Percentiles rank a stretch among this genome's conserved stretches.
phyloP scores from a whole-genome alignment of 2,113 vertebrate species.

The Syrrhaptes paradoxus region DNA sequence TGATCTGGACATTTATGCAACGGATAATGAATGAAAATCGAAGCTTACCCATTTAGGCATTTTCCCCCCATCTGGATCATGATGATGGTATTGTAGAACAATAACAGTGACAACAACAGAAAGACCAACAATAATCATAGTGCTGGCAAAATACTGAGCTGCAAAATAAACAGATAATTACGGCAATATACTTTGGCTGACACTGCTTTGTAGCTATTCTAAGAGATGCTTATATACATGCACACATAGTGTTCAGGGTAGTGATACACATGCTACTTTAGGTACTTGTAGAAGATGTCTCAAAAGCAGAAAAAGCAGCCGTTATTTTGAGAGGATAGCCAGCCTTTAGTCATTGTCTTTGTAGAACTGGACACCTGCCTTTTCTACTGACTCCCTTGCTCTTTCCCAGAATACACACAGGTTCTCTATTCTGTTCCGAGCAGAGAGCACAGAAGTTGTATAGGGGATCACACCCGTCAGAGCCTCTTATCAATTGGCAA shows the following conservation, averaged over 20 bases:
- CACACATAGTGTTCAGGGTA: not conserved
- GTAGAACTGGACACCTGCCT: not conserved
- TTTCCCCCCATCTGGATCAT: slow-evolving; percentile 91
- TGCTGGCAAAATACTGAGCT: slow-evolving; percentile 97
- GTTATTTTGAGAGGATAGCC: not conserved
- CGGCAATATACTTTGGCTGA: not conserved
- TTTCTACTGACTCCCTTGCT: not conserved
- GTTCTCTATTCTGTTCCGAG: not conserved
- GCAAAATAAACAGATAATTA: slow-evolving; percentile 51
- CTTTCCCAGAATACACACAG: not conserved
- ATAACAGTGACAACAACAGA: slow-evolving; percentile 94
- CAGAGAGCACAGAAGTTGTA: not conserved
- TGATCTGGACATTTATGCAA: not conserved
- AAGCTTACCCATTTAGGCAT: slow-evolving; percentile 96
- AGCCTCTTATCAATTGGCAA: not conserved
- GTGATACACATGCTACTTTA: not conserved
- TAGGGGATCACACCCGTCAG: not conserved
- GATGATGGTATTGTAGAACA: slow-evolving; percentile 93
- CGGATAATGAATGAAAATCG: not conserved
- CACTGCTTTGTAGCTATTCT: not conserved
- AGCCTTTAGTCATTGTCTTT: not conserved
- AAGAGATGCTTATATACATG: not conserved
- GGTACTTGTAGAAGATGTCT: not conserved
- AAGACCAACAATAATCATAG: slow-evolving; percentile 95
- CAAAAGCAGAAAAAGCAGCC: not conserved